A percentile compares a stretch with the other conserved stretches of the same genome.
These are phyloP conservation scores for Cydia strobilella DNA, from an alignment of 1,140 invertebrate species.

Conservation along the genomic window DNA sequence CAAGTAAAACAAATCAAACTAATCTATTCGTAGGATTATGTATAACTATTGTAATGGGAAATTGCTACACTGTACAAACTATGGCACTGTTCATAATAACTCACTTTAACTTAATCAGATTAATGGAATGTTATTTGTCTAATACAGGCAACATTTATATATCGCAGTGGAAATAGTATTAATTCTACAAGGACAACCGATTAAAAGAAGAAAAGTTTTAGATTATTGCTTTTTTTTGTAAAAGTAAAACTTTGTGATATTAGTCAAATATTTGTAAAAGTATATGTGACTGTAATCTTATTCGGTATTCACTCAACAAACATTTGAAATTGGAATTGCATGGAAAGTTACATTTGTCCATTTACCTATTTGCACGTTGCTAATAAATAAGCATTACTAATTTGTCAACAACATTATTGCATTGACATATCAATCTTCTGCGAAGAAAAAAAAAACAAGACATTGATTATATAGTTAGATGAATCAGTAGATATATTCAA, in stretches of 20 bases:
- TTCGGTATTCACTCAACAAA: background rate
- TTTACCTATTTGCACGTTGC: background rate
- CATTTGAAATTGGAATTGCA: background rate
- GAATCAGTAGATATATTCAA: background rate
- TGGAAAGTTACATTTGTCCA: background rate
- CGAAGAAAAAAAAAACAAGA: too few species aligned
- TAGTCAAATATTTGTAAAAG: background rate
- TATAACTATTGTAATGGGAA: background rate
- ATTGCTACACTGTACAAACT: conserved; percentile 25
- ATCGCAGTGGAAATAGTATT: background rate
- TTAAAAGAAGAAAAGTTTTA: background rate
- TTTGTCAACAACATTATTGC: background rate
- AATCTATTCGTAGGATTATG: background rate
- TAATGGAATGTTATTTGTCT: conserved; percentile 20
- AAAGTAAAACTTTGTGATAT: background rate
- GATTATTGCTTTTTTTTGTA: background rate
- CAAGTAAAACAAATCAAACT: conserved; percentile 5
- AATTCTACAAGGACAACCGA: background rate
- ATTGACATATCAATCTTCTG: background rate
- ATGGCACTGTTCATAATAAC: conserved; percentile 30
- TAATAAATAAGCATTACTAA: background rate
- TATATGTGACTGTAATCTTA: background rate
- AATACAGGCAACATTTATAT: background rate
- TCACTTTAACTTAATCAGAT: conserved; percentile 29
- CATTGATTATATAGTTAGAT: background rate